Base-by-base conservation (phyloP, 2,888 invertebrate genomes). In the Notodonta dromedarius region DNA sequence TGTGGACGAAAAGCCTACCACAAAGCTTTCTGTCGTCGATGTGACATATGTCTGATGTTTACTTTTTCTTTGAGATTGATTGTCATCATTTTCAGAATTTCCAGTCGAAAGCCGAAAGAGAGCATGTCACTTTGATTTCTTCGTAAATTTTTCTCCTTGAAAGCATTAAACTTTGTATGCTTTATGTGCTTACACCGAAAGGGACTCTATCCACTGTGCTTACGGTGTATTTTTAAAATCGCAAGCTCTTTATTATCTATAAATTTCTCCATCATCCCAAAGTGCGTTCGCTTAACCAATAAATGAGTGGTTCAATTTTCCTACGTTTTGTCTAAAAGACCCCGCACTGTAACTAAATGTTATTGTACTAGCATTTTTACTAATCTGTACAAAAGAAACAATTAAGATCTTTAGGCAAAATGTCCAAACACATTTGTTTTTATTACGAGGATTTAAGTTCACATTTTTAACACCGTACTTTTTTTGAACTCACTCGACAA, bases 121-220 rank as follows among this genome's bases (percentile, higher is more conserved):
- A 14, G 14, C 13, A 48, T 65, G 59, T 51, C 52, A 57, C 62
- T 67, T 60, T 62, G 60, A 63, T 66, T 66, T 63, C 51, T n/a
- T 8, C 62, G 60, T 59, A 67, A 70, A 65, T 67, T 57, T 57
- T 8, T 12, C 51, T 66, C 58, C n/a, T 48, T 14, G 48, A 14
- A 48, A n/a, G 3, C 14, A 48, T n/a, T 14, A 42, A 11, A 7
- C 4, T 51, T 51, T 24, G n/a, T 24, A 24, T 51, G 16, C 14
- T 16, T 7, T 51, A 3, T 51, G 51, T 51, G 24, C 13, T 14
- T 24, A 5, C 24, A 24, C 24, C 2, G 24, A 24, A 24, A 24
- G 24, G 24, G 2, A 24, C 24, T 24, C 24, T 24, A 24, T 24
- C 24, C 24, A 24, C 24, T 24, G 24, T 14, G 7, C 50, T 14